Evolutionary conservation across 2,797 vertebrate species (phyloP), one percentile per base, ranked within the genome.

Genomic region (Malacoctenus gilli): DNA sequence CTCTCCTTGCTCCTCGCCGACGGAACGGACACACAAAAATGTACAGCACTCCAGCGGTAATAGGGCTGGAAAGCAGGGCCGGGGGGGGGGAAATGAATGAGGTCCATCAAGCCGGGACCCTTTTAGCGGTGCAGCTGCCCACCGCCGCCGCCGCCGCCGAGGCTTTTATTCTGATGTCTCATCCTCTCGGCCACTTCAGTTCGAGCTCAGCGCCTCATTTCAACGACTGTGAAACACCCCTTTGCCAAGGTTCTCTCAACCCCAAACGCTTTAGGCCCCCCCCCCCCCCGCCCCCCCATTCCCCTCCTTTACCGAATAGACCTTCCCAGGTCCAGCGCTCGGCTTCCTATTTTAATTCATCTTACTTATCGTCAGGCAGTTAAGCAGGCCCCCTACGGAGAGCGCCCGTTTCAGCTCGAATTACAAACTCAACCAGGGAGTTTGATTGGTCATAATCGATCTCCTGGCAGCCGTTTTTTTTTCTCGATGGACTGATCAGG

Each of bases 161-260:
- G 12, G 42, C 43, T 57, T 63, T 49, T 41, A 43, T 64, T 71
- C 49, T 50, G 22, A 61, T 21, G 25, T 22, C 15, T 66, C 43
- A 35, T 69, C 25, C 40, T 59, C 22, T 55, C 0, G 2, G 23
- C 47, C 50, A 41, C 49, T 76, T 68, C 43, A 65, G 20, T 18
- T 8, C 44, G 18, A n/a, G 40, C 58, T 70, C 55, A 49, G 19
- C 20, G 19, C 51, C 57, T 79, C 37, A 58, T 72, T 80, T 71
- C 69, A 36, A 68, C 16, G 50, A 36, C 13, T 65, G 40, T 52
- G 34, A 41, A 11, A 48, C 38, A 35, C 32, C n/a, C n/a, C n/a
- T 58, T 61, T 41, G 34, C 53, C 44, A 60, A 47, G 59, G 37
- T 46, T 32, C 4, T 36, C 13, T 13, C 34, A 28, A 21, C 50